Evolutionary conservation across 2,113 vertebrate species (phyloP).

Genomic region (Cygnus atratus): DNA sequence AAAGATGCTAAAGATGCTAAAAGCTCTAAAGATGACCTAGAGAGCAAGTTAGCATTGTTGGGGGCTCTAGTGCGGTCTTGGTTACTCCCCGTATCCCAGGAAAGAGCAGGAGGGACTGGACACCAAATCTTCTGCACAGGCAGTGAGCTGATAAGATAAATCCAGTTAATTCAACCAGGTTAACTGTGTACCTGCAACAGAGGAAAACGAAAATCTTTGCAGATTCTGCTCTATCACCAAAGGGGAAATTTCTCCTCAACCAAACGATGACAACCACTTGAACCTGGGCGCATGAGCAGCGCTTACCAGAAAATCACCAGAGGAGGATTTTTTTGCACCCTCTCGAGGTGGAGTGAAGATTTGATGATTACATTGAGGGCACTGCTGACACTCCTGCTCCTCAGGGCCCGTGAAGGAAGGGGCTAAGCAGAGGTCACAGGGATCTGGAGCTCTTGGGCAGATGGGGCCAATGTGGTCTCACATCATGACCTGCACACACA

Average conservation of each 20-base stretch:
- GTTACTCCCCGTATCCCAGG: background rate
- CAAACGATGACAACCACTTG: background rate
- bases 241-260: background rate
- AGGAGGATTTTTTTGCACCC: background rate
- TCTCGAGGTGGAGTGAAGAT: background rate
- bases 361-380: background rate
- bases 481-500: background rate
- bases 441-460: background rate
- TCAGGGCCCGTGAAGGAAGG: background rate
- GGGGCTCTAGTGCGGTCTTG: background rate
- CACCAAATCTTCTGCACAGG: background rate
- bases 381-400: background rate
- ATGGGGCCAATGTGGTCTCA: background rate
- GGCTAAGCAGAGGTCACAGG: background rate
- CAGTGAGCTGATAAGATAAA: background rate
- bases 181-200: background rate
- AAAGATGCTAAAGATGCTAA: background rate
- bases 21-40: background rate
- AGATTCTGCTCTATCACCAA: background rate
- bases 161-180: background rate
- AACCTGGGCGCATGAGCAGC: background rate
- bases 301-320: background rate
- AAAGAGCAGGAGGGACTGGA: background rate
- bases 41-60: background rate
- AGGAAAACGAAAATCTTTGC: background rate